A percentile compares a stretch with the other conserved stretches of the same genome.
Evolutionary conservation across 2,888 invertebrate genomes (phyloP).

Genomic region (Buathra laborator): DNA sequence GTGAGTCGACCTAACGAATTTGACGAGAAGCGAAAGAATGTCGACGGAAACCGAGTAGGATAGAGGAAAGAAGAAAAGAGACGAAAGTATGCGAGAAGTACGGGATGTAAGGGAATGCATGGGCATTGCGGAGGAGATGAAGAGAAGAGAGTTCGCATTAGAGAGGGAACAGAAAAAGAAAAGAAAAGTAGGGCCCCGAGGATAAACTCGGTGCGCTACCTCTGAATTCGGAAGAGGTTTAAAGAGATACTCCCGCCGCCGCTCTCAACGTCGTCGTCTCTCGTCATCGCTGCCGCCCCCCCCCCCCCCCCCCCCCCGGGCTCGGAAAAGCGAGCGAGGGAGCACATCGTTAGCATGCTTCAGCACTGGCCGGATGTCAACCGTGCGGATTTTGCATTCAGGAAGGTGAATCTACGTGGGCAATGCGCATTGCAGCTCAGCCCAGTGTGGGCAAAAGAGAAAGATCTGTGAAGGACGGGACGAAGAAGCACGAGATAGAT

Average conservation of each 20-base stretch:
- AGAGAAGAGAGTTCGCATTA: conserved; percentile 18
- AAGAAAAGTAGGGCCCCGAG: conserved; percentile 1
- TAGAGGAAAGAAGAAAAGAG: background rate
- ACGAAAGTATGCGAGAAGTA: conserved; percentile 1
- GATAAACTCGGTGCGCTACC: background rate
- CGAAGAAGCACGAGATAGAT: conserved; percentile 3
- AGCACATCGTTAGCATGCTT: conserved; percentile 75
- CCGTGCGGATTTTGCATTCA: conserved; percentile 63
- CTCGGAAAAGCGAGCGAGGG: conserved; percentile 49
- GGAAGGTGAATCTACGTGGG: conserved; percentile 27
- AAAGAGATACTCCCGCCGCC: conserved; percentile 21
- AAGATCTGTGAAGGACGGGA: background rate
- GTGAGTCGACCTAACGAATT: conserved; percentile 49
- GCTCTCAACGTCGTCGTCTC: conserved; percentile 11
- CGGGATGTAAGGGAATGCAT: conserved; percentile 4
- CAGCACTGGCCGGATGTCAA: conserved; percentile 72
- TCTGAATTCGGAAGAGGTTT: conserved; percentile 48
- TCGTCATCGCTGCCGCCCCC: conserved; percentile 38
- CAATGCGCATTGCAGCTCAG: conserved; percentile 28
- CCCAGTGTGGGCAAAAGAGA: background rate
- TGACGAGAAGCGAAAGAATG: conserved; percentile 33
- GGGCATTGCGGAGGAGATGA: conserved; percentile 1
- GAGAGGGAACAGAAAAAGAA: conserved; percentile 26
- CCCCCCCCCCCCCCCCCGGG: background rate
- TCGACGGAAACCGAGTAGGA: background rate